Evolutionary conservation across 1,140 invertebrate genomes (phyloP).

Genomic region (Bombus waltoni): DNA sequence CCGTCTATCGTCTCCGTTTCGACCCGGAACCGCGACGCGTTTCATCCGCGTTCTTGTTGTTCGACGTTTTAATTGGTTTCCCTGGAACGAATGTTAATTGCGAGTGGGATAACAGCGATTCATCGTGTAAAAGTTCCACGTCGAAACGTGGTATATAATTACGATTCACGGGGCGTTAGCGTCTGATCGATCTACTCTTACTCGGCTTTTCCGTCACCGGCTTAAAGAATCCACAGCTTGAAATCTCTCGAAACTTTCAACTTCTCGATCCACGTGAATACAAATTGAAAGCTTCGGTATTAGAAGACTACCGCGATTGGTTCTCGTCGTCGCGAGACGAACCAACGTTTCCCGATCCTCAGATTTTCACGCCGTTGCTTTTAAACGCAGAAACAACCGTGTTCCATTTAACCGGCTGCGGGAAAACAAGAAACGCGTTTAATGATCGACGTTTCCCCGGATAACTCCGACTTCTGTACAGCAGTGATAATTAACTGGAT

Average conservation of each 20-base stretch:
- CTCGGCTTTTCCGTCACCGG: background rate
- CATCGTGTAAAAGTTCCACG: background rate
- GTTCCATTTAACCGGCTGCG: background rate
- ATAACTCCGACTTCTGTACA: background rate
- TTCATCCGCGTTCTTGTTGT: background rate
- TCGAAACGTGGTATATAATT: background rate
- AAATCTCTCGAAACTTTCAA: background rate
- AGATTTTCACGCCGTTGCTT: background rate
- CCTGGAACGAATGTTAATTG: conserved; percentile 22
- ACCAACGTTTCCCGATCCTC: background rate
- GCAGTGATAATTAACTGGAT: background rate
- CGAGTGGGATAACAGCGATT: background rate
- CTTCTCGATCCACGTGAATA: background rate
- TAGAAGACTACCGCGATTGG: fast-evolving
- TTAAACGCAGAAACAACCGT: background rate
- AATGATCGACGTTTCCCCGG: background rate
- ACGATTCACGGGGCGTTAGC: background rate
- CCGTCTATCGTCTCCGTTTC: background rate
- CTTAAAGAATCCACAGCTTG: background rate
- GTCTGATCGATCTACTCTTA: background rate
- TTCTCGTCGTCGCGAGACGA: background rate
- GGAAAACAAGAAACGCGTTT: background rate
- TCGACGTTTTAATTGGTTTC: conserved; percentile 44
- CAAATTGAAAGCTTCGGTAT: background rate
- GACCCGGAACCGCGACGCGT: background rate